These are phyloP conservation scores for Limonius californicus DNA, from an alignment of 1,140 invertebrate species.

Conservation along the genomic window DNA sequence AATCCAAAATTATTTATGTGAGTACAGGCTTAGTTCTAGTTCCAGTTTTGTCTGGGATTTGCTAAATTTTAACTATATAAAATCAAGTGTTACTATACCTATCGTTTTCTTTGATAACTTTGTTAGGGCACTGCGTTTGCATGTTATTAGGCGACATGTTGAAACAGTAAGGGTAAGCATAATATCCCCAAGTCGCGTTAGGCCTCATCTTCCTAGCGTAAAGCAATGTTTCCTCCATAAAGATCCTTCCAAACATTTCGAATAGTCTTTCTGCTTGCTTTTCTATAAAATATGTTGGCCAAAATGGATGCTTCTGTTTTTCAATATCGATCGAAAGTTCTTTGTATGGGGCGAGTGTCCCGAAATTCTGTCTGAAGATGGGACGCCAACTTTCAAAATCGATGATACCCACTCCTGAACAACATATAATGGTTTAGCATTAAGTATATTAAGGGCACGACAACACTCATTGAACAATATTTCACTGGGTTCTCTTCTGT, in stretches of 20 bases:
- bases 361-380: slow-evolving; percentile 70
- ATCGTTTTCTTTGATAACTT: slow-evolving; percentile 59
- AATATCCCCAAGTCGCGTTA: slow-evolving; percentile 72
- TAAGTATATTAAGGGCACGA: too few species aligned
- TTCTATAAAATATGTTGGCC: slow-evolving; percentile 52
- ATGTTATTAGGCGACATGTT: slow-evolving; percentile 60
- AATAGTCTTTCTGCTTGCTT: slow-evolving; percentile 57
- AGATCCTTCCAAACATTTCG: slow-evolving; percentile 57
- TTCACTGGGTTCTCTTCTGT: too few species aligned
- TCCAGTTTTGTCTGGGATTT: too few species aligned
- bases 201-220: slow-evolving; percentile 62
- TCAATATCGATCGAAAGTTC: slow-evolving; percentile 60
- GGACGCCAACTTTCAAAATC: slow-evolving; percentile 84
- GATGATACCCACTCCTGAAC: slow-evolving; percentile 70
- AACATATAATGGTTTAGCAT: too few species aligned
- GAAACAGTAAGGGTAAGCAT: slow-evolving; percentile 77
- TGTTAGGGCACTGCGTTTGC: slow-evolving; percentile 49
- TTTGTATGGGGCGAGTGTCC: slow-evolving; percentile 58
- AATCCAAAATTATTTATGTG: too few species aligned
- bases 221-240: slow-evolving; percentile 64
- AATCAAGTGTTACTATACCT: slow-evolving; percentile 49
- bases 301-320: slow-evolving; percentile 56
- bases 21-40: too few species aligned
- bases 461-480: too few species aligned
- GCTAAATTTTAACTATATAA: too few species aligned